phyloP scores from a whole-genome alignment of 2,113 vertebrate genomes.

The Phrynosoma platyrhinos region DNA sequence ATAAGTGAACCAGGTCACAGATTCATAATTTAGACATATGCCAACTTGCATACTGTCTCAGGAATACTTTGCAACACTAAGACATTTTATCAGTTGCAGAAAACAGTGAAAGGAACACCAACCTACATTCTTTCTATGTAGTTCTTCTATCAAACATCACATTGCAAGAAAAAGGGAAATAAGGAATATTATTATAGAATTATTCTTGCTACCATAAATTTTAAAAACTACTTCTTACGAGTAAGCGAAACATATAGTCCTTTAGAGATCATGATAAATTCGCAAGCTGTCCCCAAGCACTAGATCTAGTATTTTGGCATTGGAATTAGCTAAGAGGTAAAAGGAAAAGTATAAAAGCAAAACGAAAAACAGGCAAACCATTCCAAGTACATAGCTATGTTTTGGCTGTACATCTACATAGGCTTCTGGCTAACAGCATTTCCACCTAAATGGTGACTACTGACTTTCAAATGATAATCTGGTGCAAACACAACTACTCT shows the following conservation, averaged over 20 bases:
- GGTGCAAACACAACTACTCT: not conserved
- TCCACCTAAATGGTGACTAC: conserved; percentile 40
- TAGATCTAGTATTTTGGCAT: conserved; percentile 46
- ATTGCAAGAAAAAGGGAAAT: conserved; percentile 35
- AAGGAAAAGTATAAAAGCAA: not conserved
- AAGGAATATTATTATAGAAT: conserved; percentile 38
- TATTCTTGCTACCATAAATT: conserved; percentile 62
- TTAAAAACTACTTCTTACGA: conserved; percentile 53
- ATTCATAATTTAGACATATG: not conserved
- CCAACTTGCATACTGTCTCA: conserved; percentile 19
- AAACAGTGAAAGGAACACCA: conserved; percentile 3
- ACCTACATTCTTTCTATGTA: conserved; percentile 23
- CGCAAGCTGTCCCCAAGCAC: conserved; percentile 41
- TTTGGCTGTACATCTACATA: not conserved
- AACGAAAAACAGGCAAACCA: not conserved
- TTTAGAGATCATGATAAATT: conserved; percentile 59
- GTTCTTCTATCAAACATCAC: conserved; percentile 6
- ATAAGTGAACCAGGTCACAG: not conserved
- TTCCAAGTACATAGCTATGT: not conserved
- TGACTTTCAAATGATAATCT: conserved; percentile 42
- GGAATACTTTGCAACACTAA: not conserved
- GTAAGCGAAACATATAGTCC: conserved; percentile 56
- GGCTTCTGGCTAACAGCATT: conserved; percentile 18
- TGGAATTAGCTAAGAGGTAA: conserved; percentile 34
- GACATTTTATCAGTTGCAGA: not conserved